Conservation (phyloP, 2,113 vertebrate genomes). For the Anser brachyrhynchus region DNA sequence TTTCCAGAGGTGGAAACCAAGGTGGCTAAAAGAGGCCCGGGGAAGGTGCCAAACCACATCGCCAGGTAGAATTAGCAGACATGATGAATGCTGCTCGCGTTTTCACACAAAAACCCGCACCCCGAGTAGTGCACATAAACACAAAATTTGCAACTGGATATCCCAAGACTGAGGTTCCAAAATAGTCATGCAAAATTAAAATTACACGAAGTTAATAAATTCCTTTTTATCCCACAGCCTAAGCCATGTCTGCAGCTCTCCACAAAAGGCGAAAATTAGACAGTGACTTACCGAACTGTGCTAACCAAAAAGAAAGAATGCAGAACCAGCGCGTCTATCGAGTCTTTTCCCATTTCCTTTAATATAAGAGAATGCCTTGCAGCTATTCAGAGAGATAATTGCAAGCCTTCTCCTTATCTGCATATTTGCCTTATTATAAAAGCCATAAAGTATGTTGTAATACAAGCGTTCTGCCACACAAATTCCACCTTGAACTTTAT, state of each 20-base stretch:
- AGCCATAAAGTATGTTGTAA: conserved; percentile 66
- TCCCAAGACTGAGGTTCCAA: not conserved
- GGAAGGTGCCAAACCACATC: not conserved
- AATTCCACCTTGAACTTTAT: conserved; percentile 60
- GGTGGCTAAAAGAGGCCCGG: not conserved
- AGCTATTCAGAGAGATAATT: conserved; percentile 64
- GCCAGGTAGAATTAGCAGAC: not conserved
- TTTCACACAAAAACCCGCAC: accelerated
- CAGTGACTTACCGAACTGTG: not conserved
- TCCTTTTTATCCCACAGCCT: not conserved
- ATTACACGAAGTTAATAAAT: not conserved
- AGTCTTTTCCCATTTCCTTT: conserved; percentile 52
- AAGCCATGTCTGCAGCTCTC: not conserved
- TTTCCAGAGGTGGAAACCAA: not conserved
- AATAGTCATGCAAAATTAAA: not conserved
- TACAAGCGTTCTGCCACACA: conserved; percentile 52
- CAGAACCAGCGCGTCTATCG: conserved; percentile 3
- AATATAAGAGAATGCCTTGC: conserved; percentile 54
- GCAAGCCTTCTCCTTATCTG: conserved; percentile 50
- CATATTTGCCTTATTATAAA: conserved; percentile 67
- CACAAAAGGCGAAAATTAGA: not conserved
- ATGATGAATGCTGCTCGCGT: not conserved
- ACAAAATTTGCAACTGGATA: not conserved
- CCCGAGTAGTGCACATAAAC: too few species aligned
- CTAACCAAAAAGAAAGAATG: conserved; percentile 33